Base-by-base conservation (phyloP, 2,797 vertebrate genomes). In the Tadarida brasiliensis region DNA sequence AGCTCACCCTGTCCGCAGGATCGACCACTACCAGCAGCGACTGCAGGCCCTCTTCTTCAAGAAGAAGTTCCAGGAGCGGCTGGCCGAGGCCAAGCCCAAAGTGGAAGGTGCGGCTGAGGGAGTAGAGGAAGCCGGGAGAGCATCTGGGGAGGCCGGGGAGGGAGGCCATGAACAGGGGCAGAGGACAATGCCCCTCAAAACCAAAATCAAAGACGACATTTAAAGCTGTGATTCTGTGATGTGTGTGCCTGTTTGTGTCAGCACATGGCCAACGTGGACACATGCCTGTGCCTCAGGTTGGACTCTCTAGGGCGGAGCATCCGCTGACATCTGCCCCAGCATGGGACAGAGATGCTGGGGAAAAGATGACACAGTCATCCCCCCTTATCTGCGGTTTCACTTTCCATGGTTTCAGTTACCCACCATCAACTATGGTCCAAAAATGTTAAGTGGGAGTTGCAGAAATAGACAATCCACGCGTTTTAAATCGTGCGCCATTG, bases 1-100 rank as follows among this genome's bases (percentile, higher is more conserved):
- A 15, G 20, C 93, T 95, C 80, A 15, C 54, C 95, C n/a, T 61
- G 84, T 94, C 87, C 3, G 77, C 98, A 99, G 99, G 98, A 99
- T 99, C 12, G 99, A 99, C 98, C 99, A 99, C 98, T 99, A 99
- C 97, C 99, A 99, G 97, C 99, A 99, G 92, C 98, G 99, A 76
- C 98, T 99, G 51, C 99, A 99, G 97, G 99, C 99, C 47, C 98
- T 99, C 54, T 99, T 99, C 98, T 99, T 99, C 94, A 99, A 99
- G 98, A 99, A 99, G 99, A 99, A 99, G 98, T 99, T 99, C 97
- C 99, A 99, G 51, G 99, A 99, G 97, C 99, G 99, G 54, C 98
- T 99, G 12, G 99, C 99, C 22, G 99, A 99, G 98, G 98, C 99
- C 95, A 99, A 99, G 97, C 99, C 99, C 2, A 99, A 99, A 97